Percentiles rank a stretch among this genome's conserved stretches.
Conservation (phyloP, 2,888 invertebrate species). For the Oscheius myriophilus region DNA sequence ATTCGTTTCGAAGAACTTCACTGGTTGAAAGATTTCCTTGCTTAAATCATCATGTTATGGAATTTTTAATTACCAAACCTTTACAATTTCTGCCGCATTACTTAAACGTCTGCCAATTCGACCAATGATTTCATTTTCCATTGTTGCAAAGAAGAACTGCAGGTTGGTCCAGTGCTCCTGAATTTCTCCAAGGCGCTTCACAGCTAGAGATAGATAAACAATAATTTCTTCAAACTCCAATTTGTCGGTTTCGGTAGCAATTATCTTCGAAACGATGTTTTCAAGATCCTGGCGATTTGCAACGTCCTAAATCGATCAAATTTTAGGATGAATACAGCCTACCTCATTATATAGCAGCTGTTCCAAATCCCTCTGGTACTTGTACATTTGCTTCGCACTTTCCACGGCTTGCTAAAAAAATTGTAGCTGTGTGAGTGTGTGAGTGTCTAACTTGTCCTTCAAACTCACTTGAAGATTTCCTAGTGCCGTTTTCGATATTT, state of each 20-base stretch:
- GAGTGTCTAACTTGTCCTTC: too few species aligned
- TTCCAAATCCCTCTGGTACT: background rate
- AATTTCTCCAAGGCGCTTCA: conserved; percentile 1
- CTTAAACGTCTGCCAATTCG: too few species aligned
- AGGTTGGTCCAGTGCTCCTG: conserved; percentile 8
- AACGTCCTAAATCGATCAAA: conserved; percentile 11
- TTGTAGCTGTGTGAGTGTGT: too few species aligned
- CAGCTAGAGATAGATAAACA: background rate
- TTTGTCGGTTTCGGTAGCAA: background rate
- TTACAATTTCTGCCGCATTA: too few species aligned
- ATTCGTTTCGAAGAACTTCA: too few species aligned
- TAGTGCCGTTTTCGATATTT: background rate
- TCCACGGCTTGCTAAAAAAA: background rate
- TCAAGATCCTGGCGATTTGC: background rate
- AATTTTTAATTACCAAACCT: too few species aligned
- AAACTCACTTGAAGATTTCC: conserved; percentile 3
- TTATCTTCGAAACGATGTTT: background rate
- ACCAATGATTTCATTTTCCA: too few species aligned
- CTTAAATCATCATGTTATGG: too few species aligned
- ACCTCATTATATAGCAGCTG: conserved; percentile 6
- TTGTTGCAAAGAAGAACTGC: conserved; percentile 13
- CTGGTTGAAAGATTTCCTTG: too few species aligned
- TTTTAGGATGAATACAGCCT: too few species aligned
- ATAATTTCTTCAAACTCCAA: conserved; percentile 10
- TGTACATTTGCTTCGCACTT: background rate